Percentiles rank a stretch among this genome's conserved stretches.
These are phyloP conservation scores for Pachymerium ferrugineum DNA, from an alignment of 2,888 invertebrate species.

Conservation along the genomic window DNA sequence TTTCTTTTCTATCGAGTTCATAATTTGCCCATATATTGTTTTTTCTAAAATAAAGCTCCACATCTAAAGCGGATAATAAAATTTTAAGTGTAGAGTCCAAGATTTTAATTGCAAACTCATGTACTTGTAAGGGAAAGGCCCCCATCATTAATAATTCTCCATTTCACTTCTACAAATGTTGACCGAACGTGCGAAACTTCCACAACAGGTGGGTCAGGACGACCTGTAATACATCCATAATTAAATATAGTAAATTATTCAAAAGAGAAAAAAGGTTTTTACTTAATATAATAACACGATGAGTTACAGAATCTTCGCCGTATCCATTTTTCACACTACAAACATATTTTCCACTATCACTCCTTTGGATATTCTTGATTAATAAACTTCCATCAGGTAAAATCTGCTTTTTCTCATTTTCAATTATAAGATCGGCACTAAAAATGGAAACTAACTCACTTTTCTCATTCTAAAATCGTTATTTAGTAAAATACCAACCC, in stretches of 20 bases:
- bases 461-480: no score
- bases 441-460: background rate
- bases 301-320: constrained; percentile 88
- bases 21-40: background rate
- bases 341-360: constrained; percentile 89
- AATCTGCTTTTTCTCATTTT: constrained; percentile 31
- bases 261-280: constrained; percentile 37
- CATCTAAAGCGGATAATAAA: background rate
- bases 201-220: background rate
- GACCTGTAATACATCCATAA: background rate
- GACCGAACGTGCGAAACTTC: background rate
- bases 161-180: background rate
- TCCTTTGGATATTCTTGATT: constrained; percentile 79
- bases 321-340: constrained; percentile 88
- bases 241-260: background rate
- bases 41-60: background rate
- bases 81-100: background rate
- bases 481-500: no score
- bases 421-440: background rate
- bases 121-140: constrained; percentile 1
- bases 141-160: background rate
- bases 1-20: background rate
- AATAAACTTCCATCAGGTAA: constrained; percentile 83
- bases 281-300: constrained; percentile 80
- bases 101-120: background rate